A percentile compares a stretch with the other conserved stretches of the same genome.
Evolutionary conservation across 2,888 invertebrate genomes (phyloP).

Genomic region (Danaus chrysippus): DNA sequence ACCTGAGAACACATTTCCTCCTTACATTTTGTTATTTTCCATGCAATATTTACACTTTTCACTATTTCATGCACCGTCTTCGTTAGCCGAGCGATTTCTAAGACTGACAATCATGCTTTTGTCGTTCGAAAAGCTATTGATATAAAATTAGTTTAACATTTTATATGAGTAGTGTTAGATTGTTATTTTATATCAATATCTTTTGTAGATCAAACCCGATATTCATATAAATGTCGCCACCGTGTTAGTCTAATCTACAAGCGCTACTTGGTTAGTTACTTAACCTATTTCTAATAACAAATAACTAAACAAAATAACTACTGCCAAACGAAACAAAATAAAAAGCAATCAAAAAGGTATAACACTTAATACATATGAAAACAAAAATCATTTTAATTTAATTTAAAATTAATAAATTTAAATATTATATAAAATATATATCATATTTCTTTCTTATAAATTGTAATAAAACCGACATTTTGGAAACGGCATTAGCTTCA

Average conservation of each 20-base stretch:
- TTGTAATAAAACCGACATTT: too few species aligned
- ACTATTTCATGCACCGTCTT: conserved; percentile 54
- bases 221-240: conserved; percentile 9
- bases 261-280: conserved; percentile 23
- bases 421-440: too few species aligned
- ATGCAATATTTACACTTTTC: conserved; percentile 62
- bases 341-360: conserved; percentile 21
- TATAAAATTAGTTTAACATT: conserved; percentile 35
- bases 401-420: too few species aligned
- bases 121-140: conserved; percentile 39
- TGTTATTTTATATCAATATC: conserved; percentile 21
- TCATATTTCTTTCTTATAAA: too few species aligned
- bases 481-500: too few species aligned
- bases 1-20: conserved; percentile 76
- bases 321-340: not conserved
- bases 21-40: conserved; percentile 56
- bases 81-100: conserved; percentile 43
- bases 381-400: not conserved
- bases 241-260: conserved; percentile 12
- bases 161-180: not conserved
- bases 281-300: not conserved
- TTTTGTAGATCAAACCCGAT: conserved; percentile 9
- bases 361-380: conserved; percentile 17
- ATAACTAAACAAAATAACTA: not conserved
- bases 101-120: conserved; percentile 40